phyloP scores from a whole-genome alignment of 2,113 vertebrate species.

The Donacobius atricapilla region DNA sequence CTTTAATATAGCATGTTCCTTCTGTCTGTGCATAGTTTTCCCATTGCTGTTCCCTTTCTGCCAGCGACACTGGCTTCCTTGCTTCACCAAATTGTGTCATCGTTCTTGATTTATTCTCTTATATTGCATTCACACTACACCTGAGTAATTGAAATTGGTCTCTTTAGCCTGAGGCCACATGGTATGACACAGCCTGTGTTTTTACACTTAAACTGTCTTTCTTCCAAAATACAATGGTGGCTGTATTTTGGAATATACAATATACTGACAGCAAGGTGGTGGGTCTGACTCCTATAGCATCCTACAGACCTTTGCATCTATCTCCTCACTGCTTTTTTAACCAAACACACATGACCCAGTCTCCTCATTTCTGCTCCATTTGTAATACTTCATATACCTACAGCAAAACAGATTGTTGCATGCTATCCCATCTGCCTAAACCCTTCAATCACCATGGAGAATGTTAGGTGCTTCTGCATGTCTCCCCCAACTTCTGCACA shows the following conservation, averaged over 20 bases:
- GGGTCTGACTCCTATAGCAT: neutral
- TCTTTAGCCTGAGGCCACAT: neutral
- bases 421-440: neutral
- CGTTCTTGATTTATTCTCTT: neutral
- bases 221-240: neutral
- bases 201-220: neutral
- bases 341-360: neutral
- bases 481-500: neutral
- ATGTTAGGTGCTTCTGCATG: neutral
- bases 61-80: neutral
- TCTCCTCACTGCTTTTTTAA: neutral
- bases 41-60: neutral
- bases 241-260: neutral
- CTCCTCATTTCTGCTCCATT: neutral
- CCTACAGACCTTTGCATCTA: neutral
- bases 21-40: neutral
- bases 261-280: neutral
- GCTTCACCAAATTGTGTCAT: neutral
- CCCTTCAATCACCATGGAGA: neutral
- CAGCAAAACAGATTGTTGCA: neutral
- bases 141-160: neutral
- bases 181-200: neutral
- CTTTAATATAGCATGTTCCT: neutral
- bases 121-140: accelerated
- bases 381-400: neutral